Base-by-base conservation (phyloP, 2,113 vertebrate genomes). In the Microtus montanus region DNA sequence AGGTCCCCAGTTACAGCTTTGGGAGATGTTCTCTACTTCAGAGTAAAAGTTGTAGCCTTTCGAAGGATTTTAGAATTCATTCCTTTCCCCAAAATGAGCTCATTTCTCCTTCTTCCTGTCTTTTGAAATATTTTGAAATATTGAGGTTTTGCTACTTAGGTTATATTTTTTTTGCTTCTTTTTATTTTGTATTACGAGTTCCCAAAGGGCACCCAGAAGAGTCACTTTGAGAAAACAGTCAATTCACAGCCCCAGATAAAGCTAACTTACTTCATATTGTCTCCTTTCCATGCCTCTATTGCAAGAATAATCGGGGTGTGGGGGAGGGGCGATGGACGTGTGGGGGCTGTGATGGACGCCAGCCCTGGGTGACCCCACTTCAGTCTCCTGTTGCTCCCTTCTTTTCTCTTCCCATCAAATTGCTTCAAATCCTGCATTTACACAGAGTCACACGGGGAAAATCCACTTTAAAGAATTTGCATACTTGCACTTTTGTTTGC, bases 1-100 rank as follows among this genome's bases (percentile, higher is more conserved):
- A 96, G 95, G 79, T 94, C 93, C 79, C 86, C 94, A 93, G 89
- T 96, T 95, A 96, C 89, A 95, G 92, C 75, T 96, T 96, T 91
- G 85, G 88, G 96, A 94, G 95, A 96, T 87, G 87, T 74, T 66
- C 77, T 86, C 15, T 71, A 78, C 91, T 96, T 95, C 90, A 94
- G 91, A 96, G 93, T 95, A 94, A 96, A 96, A 85, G 93, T 52
- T 88, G 47, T 26, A 88, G 80, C 49, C 66, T 79, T 96, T 95
- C 73, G 95, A 88, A 96, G 92, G 94, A 93, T 89, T 97, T 96
- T 88, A 95, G 52, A 89, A 95, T 93, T 95, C 71, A 91, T 92
- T 91, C 54, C 95, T 95, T 94, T 96, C 75, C 96, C 95, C 91
- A 96, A 97, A 95, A 93, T 41, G 92, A 85, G 93, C 66, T 89